These are phyloP conservation scores for Loriculus beryllinus DNA, from an alignment of 2,797 vertebrate species.

Conservation along the genomic window DNA sequence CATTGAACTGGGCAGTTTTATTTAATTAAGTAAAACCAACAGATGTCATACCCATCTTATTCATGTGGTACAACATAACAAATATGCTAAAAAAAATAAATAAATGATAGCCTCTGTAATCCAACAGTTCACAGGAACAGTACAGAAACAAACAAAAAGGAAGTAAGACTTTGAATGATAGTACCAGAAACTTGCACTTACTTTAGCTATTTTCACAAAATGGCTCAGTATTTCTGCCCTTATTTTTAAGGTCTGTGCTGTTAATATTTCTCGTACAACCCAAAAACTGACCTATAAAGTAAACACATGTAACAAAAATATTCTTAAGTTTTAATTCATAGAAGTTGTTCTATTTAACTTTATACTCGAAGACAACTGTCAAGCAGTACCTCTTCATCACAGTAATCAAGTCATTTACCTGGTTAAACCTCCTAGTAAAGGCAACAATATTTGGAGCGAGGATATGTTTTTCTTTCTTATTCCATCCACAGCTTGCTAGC, in stretches of 20 bases:
- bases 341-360: not conserved
- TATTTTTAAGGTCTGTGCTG: conserved; percentile 95
- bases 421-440: conserved; percentile 96
- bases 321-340: not conserved
- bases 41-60: not conserved
- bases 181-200: conserved; percentile 72
- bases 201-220: conserved; percentile 98
- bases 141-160: not conserved
- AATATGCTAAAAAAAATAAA: not conserved
- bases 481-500: conserved; percentile 94
- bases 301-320: conserved; percentile 28
- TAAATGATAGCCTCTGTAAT: not conserved
- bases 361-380: not conserved
- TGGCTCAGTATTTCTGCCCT: conserved; percentile 94
- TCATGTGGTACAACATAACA: not conserved
- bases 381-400: not conserved
- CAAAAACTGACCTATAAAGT: conserved; percentile 92
- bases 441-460: conserved; percentile 93
- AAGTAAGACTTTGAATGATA: not conserved
- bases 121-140: not conserved
- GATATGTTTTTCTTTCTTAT: conserved; percentile 93
- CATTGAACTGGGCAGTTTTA: not conserved
- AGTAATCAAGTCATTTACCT: conserved; percentile 76
- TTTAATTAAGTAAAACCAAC: not conserved
- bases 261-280: conserved; percentile 95